Evolutionary conservation across 2,113 vertebrate species (phyloP).

Genomic region (Puffinus mauretanicus): DNA sequence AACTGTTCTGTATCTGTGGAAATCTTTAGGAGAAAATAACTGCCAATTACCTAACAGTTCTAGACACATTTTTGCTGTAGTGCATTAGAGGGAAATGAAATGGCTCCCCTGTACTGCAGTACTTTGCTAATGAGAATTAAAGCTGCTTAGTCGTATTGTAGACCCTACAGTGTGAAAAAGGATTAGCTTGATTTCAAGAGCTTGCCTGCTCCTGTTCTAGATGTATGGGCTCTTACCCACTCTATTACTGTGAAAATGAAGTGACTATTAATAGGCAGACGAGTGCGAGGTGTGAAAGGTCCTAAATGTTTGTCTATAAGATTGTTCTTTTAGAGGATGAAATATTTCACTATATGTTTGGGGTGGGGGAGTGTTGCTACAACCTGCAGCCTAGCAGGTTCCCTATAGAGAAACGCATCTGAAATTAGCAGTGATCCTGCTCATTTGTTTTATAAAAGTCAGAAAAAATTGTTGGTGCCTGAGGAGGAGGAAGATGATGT

Average conservation of each 20-base stretch:
- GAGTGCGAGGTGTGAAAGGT: background rate
- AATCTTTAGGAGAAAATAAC: background rate
- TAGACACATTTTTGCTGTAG: background rate
- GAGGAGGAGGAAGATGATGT: background rate
- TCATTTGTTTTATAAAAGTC: background rate
- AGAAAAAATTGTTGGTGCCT: background rate
- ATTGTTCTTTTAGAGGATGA: background rate
- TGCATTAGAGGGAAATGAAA: background rate
- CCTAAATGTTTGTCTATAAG: background rate
- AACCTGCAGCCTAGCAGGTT: background rate
- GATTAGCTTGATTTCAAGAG: background rate
- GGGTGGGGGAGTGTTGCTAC: background rate
- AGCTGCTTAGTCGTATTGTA: background rate
- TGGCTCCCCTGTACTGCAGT: background rate
- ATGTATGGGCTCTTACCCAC: background rate
- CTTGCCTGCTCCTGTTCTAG: background rate
- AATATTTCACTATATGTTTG: background rate
- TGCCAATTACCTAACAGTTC: background rate
- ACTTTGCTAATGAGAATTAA: background rate
- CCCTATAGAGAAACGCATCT: background rate
- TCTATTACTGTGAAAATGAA: background rate
- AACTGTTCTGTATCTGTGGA: background rate
- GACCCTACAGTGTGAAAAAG: background rate
- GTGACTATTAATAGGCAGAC: background rate
- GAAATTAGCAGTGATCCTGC: background rate